These are phyloP conservation scores for Pachydiplax longipennis DNA, from an alignment of 2,888 invertebrate species.

Conservation along the genomic window DNA sequence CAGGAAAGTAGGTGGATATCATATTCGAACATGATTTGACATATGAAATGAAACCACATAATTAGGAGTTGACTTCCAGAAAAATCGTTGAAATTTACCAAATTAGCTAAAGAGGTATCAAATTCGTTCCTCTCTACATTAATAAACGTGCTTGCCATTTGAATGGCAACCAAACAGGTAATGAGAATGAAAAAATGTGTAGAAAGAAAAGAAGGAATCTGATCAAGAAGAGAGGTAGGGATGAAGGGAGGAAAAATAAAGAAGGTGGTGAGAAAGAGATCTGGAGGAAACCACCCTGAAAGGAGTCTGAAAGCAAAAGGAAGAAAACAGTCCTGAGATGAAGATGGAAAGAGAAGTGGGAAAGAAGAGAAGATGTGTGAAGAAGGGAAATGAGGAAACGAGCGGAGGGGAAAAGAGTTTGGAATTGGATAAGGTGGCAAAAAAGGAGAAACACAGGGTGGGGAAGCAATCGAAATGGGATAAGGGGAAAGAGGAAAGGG, in stretches of 20 bases:
- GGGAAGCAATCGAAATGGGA: neutral
- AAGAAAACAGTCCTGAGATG: too few relatives aligned
- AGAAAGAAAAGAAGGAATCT: neutral
- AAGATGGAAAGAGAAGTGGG: neutral
- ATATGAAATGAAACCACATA: too few relatives aligned
- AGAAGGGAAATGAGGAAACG: neutral
- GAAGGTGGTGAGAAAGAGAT: neutral
- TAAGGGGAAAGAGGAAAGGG: neutral
- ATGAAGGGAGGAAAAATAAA: neutral
- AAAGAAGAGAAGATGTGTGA: neutral
- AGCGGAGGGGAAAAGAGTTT: neutral
- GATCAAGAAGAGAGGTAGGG: neutral
- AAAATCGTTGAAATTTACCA: too few relatives aligned
- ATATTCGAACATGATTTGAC: too few relatives aligned
- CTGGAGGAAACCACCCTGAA: neutral
- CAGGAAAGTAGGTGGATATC: too few relatives aligned
- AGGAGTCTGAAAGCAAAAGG: neutral
- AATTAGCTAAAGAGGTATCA: too few relatives aligned
- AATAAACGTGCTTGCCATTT: too few relatives aligned
- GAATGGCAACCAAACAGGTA: neutral
- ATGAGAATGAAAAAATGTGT: neutral
- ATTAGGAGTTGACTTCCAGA: too few relatives aligned
- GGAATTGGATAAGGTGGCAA: neutral
- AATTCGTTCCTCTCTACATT: too few relatives aligned
- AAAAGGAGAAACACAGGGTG: neutral